A percentile compares a stretch with the other conserved stretches of the same genome.
These are phyloP conservation scores for Neolamprologus devosi DNA, from an alignment of 2,113 vertebrate species.

Conservation along the genomic window DNA sequence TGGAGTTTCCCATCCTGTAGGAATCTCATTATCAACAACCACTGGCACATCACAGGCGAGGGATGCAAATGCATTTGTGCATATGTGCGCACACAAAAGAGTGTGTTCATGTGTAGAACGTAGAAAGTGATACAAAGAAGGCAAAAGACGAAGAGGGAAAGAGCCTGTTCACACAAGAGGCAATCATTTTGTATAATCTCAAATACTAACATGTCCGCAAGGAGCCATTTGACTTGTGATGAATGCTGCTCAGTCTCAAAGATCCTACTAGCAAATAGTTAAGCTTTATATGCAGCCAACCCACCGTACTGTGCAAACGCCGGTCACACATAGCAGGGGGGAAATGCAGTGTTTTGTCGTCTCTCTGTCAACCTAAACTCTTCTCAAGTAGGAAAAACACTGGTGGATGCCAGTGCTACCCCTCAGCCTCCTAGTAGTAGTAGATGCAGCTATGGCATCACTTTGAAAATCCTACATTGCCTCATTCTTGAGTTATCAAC, in stretches of 20 bases:
- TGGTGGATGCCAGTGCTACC: not conserved
- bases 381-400: not conserved
- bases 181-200: slow-evolving; percentile 49
- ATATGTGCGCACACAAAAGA: not conserved
- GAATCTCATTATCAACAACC: slow-evolving; percentile 69
- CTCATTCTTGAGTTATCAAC: not conserved
- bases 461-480: not conserved
- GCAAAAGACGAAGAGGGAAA: not conserved
- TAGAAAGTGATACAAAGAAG: slow-evolving; percentile 9
- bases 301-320: not conserved
- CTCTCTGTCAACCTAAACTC: not conserved
- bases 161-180: slow-evolving; percentile 18
- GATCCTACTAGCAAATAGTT: not conserved
- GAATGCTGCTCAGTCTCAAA: slow-evolving; percentile 13
- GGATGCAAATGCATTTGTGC: slow-evolving; percentile 26
- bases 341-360: not conserved
- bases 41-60: slow-evolving; percentile 54
- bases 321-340: not conserved
- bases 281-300: not conserved
- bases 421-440: not conserved
- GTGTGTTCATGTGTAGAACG: slow-evolving; percentile 7
- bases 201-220: slow-evolving; percentile 28
- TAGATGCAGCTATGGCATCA: not conserved
- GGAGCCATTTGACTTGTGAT: slow-evolving; percentile 25
- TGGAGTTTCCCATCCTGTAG: slow-evolving; percentile 59